These are phyloP conservation scores for Procavia capensis DNA, from an alignment of 2,113 vertebrate species.

Conservation along the genomic window DNA sequence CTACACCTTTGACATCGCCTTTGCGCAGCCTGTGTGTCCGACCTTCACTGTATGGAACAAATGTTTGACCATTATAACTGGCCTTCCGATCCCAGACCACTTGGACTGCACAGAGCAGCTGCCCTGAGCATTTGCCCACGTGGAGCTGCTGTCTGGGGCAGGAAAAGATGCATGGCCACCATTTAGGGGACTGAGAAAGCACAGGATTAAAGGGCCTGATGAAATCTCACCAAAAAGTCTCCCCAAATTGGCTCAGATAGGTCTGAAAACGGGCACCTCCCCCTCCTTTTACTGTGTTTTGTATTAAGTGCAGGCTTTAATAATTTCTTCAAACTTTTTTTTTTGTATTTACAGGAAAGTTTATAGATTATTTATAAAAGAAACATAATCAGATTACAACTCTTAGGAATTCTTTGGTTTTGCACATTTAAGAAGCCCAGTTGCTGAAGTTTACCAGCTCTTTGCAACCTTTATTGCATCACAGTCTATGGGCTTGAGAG, in stretches of 20 bases:
- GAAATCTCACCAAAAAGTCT: background rate
- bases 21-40: slow-evolving; percentile 96
- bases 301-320: slow-evolving; percentile 84
- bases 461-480: slow-evolving; percentile 74
- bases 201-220: slow-evolving; percentile 66
- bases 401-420: slow-evolving; percentile 85
- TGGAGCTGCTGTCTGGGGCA: slow-evolving; percentile 64
- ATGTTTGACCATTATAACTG: slow-evolving; percentile 97
- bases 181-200: background rate
- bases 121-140: slow-evolving; percentile 79
- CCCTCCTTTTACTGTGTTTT: slow-evolving; percentile 73
- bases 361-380: slow-evolving; percentile 92
- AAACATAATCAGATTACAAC: slow-evolving; percentile 75
- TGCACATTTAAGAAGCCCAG: slow-evolving; percentile 88
- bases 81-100: slow-evolving; percentile 98
- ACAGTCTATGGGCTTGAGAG: slow-evolving; percentile 65
- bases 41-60: slow-evolving; percentile 99
- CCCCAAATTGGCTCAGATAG: slow-evolving; percentile 54
- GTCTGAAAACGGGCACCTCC: slow-evolving; percentile 62
- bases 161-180: slow-evolving; percentile 37
- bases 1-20: slow-evolving; percentile 95
- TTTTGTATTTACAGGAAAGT: slow-evolving; percentile 88
- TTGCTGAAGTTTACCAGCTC: slow-evolving; percentile 73
- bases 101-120: slow-evolving; percentile 94
- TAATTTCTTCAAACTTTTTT: slow-evolving; percentile 81